Percentiles rank a stretch among this genome's conserved stretches.
Evolutionary conservation across 1,140 invertebrate species (phyloP).

Genomic region (Calliopsis andreniformis): DNA sequence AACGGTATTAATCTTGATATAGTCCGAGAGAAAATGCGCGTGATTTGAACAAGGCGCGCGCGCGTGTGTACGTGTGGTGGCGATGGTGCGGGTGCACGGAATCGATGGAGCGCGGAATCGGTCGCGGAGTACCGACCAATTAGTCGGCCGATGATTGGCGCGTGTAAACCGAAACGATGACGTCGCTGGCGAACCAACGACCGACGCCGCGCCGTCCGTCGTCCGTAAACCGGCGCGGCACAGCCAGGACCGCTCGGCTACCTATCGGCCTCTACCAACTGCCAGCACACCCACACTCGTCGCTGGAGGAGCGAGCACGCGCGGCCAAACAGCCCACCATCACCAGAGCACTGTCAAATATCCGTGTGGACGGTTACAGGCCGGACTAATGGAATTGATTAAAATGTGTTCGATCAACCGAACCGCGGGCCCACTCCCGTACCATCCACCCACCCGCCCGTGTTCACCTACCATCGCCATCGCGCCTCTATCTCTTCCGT

Average conservation of each 20-base stretch:
- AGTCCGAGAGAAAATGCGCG: conserved; percentile 70
- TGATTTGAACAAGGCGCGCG: conserved; percentile 61
- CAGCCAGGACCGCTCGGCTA: conserved; percentile 50
- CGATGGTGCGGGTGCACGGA: conserved; percentile 52
- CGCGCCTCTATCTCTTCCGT: conserved; percentile 39
- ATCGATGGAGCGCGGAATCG: conserved; percentile 77
- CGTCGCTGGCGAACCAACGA: conserved; percentile 71
- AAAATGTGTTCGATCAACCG: conserved; percentile 81
- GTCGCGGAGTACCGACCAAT: conserved; percentile 77
- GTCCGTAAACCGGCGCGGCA: conserved; percentile 65
- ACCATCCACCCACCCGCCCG: conserved; percentile 32
- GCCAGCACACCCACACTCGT: not conserved
- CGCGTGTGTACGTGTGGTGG: conserved; percentile 65
- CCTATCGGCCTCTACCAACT: conserved; percentile 50
- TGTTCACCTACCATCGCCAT: conserved; percentile 42
- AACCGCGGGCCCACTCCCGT: conserved; percentile 63
- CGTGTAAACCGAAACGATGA: conserved; percentile 79
- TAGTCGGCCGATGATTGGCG: conserved; percentile 78
- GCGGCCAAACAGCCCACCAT: conserved; percentile 16
- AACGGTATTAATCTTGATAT: conserved; percentile 72
- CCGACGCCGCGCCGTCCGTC: conserved; percentile 64
- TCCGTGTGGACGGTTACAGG: conserved; percentile 71
- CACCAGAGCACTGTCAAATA: conserved; percentile 61
- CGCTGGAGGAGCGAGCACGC: conserved; percentile 13
- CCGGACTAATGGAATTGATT: conserved; percentile 81